Evolutionary conservation across 1,140 invertebrate genomes (phyloP).

Genomic region (Penaeus chinensis): DNA sequence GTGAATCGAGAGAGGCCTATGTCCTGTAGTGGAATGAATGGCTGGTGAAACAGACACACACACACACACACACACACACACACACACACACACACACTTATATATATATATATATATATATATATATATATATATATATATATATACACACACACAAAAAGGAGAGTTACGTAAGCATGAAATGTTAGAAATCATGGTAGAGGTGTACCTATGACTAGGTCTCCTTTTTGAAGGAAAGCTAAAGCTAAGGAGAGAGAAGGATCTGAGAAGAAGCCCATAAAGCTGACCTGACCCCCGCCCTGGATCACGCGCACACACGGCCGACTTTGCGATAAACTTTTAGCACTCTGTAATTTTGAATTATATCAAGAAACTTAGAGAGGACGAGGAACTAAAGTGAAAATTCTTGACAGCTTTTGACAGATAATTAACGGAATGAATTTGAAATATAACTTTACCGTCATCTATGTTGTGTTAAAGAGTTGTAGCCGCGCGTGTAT

Average conservation of each 20-base stretch:
- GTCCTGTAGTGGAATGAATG: too few relatives aligned
- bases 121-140: background rate
- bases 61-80: too few relatives aligned
- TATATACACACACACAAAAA: background rate
- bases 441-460: background rate
- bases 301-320: background rate
- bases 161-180: too few relatives aligned
- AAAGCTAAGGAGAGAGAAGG: too few relatives aligned
- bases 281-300: background rate
- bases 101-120: background rate
- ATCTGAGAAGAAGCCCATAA: too few relatives aligned
- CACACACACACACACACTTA: too few relatives aligned
- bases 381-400: constrained; percentile 4
- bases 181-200: too few relatives aligned
- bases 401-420: background rate
- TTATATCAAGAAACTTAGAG: constrained; percentile 18
- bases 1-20: too few relatives aligned
- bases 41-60: too few relatives aligned
- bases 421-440: background rate
- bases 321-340: constrained; percentile 2
- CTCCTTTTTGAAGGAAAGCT: too few relatives aligned
- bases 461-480: background rate
- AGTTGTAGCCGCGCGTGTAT: too few relatives aligned
- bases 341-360: constrained; percentile 23
- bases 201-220: too few relatives aligned